Evolutionary conservation across 2,797 vertebrate species (phyloP).

Genomic region (Chromis chromis): DNA sequence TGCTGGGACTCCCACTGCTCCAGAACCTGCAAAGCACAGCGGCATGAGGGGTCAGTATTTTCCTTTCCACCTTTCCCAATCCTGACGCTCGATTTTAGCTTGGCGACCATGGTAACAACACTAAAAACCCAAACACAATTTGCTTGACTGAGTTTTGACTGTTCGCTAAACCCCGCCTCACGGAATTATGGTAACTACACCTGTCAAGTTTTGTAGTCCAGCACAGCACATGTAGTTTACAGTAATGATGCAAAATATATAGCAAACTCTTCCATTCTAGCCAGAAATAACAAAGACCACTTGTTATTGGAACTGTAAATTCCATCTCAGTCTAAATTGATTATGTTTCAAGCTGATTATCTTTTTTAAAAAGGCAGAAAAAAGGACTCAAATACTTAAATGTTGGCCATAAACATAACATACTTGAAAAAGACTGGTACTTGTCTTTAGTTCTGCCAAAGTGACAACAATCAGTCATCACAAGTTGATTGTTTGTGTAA

Average conservation of each 20-base stretch:
- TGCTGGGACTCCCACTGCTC: slow-evolving; percentile 95
- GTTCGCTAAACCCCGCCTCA: slow-evolving; percentile 18
- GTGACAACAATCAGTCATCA: neutral
- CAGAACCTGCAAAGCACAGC: slow-evolving; percentile 92
- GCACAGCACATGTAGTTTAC: neutral
- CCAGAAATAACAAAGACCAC: neutral
- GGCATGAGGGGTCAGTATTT: slow-evolving; percentile 72
- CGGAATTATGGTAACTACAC: neutral
- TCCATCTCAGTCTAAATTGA: neutral
- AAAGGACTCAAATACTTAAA: neutral
- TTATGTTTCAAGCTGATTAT: neutral
- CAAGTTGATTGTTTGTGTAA: neutral
- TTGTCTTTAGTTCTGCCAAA: slow-evolving; percentile 1
- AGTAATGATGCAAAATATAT: neutral
- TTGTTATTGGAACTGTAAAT: neutral
- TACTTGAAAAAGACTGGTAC: neutral
- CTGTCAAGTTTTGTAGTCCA: slow-evolving; percentile 26
- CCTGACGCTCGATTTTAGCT: slow-evolving; percentile 8
- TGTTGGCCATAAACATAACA: neutral
- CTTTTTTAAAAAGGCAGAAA: neutral
- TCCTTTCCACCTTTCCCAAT: slow-evolving; percentile 7
- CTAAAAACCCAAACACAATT: slow-evolving; percentile 10
- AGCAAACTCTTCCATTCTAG: neutral
- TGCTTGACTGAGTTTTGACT: slow-evolving; percentile 18
- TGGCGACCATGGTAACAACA: slow-evolving; percentile 4